Evolutionary conservation across 2,113 vertebrate genomes (phyloP).

Genomic region (Tenebrosternarchus preto): DNA sequence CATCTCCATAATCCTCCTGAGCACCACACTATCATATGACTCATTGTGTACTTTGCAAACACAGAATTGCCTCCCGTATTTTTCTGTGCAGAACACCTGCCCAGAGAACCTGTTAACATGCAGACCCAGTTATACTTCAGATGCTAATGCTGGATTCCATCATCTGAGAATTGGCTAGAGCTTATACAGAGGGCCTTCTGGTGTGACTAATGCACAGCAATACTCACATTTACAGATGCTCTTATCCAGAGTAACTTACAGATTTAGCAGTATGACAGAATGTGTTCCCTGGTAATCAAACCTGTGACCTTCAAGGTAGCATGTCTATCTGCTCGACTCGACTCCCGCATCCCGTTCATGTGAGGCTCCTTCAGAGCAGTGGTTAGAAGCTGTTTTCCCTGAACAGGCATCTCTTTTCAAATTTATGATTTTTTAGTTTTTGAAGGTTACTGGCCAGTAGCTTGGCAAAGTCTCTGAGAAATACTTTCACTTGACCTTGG

Average conservation of each 20-base stretch:
- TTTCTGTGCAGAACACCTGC: not conserved
- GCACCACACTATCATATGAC: not conserved
- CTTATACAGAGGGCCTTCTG: not conserved
- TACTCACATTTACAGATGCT: not conserved
- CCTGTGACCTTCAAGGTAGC: too few relatives aligned
- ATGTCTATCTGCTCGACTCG: too few relatives aligned
- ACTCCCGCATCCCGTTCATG: not conserved
- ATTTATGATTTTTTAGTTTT: conserved; percentile 12
- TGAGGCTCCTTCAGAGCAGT: not conserved
- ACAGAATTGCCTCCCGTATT: not conserved
- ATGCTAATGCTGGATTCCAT: not conserved
- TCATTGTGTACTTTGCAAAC: conserved; percentile 17
- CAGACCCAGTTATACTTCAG: not conserved
- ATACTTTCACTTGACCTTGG: conserved; percentile 34
- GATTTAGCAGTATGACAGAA: too few relatives aligned
- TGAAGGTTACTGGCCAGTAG: conserved; percentile 1
- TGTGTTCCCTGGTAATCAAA: too few relatives aligned
- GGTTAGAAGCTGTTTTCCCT: conserved; percentile 22
- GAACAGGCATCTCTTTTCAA: conserved; percentile 16
- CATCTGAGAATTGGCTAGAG: too few relatives aligned
- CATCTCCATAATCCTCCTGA: conserved; percentile 30
- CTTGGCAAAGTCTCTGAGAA: conserved; percentile 20
- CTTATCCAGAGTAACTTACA: not conserved
- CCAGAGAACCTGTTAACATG: not conserved
- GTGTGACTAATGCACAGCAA: not conserved